phyloP scores from a whole-genome alignment of 2,888 invertebrate genomes.

The Atethmia centrago region DNA sequence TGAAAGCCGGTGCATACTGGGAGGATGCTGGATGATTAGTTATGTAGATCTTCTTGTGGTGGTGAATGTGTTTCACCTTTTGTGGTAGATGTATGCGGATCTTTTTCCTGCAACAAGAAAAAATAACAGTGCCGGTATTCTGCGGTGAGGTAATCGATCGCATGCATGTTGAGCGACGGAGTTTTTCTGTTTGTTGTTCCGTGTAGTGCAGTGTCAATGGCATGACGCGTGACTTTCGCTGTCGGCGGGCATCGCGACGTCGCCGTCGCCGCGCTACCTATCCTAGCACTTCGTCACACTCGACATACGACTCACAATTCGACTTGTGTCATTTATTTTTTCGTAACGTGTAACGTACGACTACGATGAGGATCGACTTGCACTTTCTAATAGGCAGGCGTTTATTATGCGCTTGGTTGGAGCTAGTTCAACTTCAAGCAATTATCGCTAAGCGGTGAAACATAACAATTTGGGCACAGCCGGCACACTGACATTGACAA shows the following conservation, averaged over 20 bases:
- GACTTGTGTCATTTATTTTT: conserved; percentile 71
- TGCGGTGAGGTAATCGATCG: conserved; percentile 73
- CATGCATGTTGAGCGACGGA: conserved; percentile 76
- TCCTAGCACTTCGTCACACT: conserved; percentile 74
- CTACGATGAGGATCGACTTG: conserved; percentile 69
- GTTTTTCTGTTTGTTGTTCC: conserved; percentile 80
- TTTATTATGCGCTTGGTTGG: conserved; percentile 75
- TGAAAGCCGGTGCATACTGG: conserved; percentile 87
- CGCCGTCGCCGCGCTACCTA: conserved; percentile 62
- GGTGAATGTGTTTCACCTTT: conserved; percentile 90
- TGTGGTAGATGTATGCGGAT: conserved; percentile 90
- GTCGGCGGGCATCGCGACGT: conserved; percentile 71
- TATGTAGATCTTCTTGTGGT: conserved; percentile 89
- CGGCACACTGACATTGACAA: conserved; percentile 80
- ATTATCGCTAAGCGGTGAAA: conserved; percentile 80
- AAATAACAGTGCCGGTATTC: conserved; percentile 77
- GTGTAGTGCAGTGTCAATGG: conserved; percentile 82
- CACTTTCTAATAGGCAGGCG: conserved; percentile 79
- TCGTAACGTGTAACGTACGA: conserved; percentile 58
- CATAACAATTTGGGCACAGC: conserved; percentile 79
- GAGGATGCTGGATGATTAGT: conserved; percentile 87
- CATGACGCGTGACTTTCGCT: conserved; percentile 86
- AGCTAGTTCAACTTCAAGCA: conserved; percentile 72
- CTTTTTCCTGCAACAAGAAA: conserved; percentile 89
- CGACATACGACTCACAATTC: conserved; percentile 72